Conservation (phyloP, 2,113 vertebrate species). For the Danio rerio region GRCz12tu NC_133200.1:36178001-36178500, state of each 20-base stretch:
- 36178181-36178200: slow-evolving; percentile 2
- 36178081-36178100: too few species aligned
- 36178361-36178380: slow-evolving; percentile 75
- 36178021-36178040: too few species aligned
- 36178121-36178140: too few species aligned
- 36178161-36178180: neutral
- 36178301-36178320: slow-evolving; percentile 78
- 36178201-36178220: slow-evolving; percentile 32
- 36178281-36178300: slow-evolving; percentile 72
- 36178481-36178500: slow-evolving; percentile 84
- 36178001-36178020: too few species aligned
- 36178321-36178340: slow-evolving; percentile 70
- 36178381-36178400: slow-evolving; percentile 76
- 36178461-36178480: slow-evolving; percentile 75
- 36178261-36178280: slow-evolving; percentile 62
- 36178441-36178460: slow-evolving; percentile 76
- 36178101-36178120: too few species aligned
- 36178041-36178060: too few species aligned
- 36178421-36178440: slow-evolving; percentile 71
- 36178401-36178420: slow-evolving; percentile 77
- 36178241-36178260: slow-evolving; percentile 60
- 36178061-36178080: too few species aligned
- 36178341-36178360: slow-evolving; percentile 80
- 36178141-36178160: too few species aligned
- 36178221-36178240: slow-evolving; percentile 57